phyloP scores from a whole-genome alignment of 37 sponge, comb jelly and placozoan genomes.

The Diacarnus erythraeanus region DNA sequence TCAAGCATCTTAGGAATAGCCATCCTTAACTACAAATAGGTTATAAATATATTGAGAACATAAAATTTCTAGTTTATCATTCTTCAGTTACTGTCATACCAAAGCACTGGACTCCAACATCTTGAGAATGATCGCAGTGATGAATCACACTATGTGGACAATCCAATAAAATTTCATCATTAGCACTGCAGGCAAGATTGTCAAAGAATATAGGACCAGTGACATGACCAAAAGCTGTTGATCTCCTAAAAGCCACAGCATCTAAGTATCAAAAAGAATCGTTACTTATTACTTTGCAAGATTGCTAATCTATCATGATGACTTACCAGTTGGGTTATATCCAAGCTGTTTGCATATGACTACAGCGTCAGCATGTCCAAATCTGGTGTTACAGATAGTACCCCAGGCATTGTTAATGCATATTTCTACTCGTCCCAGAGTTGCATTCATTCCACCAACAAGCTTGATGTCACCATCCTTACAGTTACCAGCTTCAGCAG shows the following conservation, averaged over 20 bases:
- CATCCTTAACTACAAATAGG: neutral
- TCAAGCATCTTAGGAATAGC: too few species aligned
- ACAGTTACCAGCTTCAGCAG: neutral
- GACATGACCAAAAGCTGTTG: constrained; percentile 11
- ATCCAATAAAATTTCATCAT: constrained; percentile 1
- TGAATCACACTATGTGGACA: constrained; percentile 5
- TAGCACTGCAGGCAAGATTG: constrained; percentile 9
- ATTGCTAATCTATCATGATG: neutral
- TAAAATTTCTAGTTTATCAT: too few species aligned
- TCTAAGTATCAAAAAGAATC: neutral
- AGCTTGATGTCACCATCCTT: constrained; percentile 1
- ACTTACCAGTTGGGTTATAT: neutral
- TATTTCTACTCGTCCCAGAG: constrained; percentile 5
- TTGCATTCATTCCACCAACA: neutral
- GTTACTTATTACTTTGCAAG: neutral
- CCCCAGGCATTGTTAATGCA: constrained; percentile 29
- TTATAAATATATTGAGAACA: too few species aligned
- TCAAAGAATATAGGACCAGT: constrained; percentile 26
- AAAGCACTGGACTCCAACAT: constrained; percentile 39
- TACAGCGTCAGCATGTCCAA: neutral
- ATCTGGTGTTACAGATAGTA: constrained; percentile 14
- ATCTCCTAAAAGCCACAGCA: neutral
- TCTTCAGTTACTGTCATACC: too few species aligned
- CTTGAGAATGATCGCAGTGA: constrained; percentile 21
- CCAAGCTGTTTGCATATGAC: constrained; percentile 14